Conservation (phyloP, 1,140 invertebrate species). For the Scaptomyza pallida region DNA sequence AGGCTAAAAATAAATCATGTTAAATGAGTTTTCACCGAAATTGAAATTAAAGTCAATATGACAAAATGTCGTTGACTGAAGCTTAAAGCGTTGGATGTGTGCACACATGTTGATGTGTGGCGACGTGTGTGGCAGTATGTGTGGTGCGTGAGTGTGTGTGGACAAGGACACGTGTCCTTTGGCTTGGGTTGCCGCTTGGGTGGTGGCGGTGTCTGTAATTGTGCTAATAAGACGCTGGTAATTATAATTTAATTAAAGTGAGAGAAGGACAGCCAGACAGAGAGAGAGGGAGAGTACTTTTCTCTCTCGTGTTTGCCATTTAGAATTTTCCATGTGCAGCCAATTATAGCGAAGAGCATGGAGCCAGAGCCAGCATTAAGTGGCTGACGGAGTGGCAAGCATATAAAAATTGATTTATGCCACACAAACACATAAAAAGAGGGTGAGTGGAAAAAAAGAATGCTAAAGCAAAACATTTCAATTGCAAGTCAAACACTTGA, state of each 20-base stretch:
- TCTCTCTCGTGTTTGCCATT: conserved; percentile 67
- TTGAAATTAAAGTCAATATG: conserved; percentile 21
- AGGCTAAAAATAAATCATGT: conserved; percentile 13
- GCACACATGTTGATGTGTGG: conserved; percentile 13
- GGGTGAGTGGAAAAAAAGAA: conserved; percentile 1
- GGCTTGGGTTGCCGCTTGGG: conserved; percentile 35
- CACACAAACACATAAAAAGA: conserved; percentile 9
- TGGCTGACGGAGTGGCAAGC: conserved; percentile 14
- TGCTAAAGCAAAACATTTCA: conserved; percentile 47
- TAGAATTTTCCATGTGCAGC: conserved; percentile 57
- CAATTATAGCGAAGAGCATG: conserved; percentile 55
- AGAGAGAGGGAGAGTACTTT: not conserved
- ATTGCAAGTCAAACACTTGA: conserved; percentile 70
- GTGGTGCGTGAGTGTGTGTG: not conserved
- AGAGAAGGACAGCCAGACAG: too few species aligned
- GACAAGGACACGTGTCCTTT: conserved; percentile 25
- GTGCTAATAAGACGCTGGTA: conserved; percentile 70
- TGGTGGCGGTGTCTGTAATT: conserved; percentile 56
- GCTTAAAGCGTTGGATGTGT: not conserved
- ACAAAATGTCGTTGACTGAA: conserved; percentile 2
- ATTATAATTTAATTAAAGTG: conserved; percentile 79
- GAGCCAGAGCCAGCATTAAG: conserved; percentile 8
- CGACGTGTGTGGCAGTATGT: too few species aligned
- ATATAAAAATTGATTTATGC: conserved; percentile 70
- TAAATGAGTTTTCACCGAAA: not conserved